These are phyloP conservation scores for Anthonomus grandis DNA, from an alignment of 1,140 invertebrate genomes.

Conservation along the genomic window DNA sequence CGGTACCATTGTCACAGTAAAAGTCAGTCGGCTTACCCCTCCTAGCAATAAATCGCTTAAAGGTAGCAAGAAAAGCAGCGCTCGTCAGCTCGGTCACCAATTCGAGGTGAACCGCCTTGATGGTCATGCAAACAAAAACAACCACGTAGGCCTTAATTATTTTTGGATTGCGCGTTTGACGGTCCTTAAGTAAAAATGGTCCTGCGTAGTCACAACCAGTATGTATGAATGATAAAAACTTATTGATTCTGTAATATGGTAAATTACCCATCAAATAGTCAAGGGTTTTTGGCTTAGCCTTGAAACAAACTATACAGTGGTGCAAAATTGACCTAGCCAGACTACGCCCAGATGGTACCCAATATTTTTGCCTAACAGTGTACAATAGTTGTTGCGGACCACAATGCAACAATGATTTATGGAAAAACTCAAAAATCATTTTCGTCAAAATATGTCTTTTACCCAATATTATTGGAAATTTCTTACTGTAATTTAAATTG, in stretches of 20 bases:
- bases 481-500: conserved; percentile 18
- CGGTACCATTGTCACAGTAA: conserved; percentile 36
- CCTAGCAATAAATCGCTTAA: conserved; percentile 38
- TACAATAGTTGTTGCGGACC: conserved; percentile 26
- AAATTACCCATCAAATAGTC: conserved; percentile 30
- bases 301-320: conserved; percentile 30
- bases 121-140: conserved; percentile 25
- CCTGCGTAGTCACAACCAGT: conserved; percentile 44
- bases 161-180: conserved; percentile 32
- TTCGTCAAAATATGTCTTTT: conserved; percentile 23
- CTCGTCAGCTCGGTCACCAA: conserved; percentile 37
- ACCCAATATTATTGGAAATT: conserved; percentile 38
- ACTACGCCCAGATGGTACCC: conserved; percentile 25
- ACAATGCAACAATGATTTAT: conserved; percentile 32
- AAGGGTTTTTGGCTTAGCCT: conserved; percentile 7
- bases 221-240: too few relatives aligned
- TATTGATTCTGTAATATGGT: too few relatives aligned
- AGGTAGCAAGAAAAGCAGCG: conserved; percentile 32
- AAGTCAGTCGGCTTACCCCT: conserved; percentile 28
- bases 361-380: conserved; percentile 32
- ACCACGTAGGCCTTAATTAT: conserved; percentile 34
- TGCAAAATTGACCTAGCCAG: conserved; percentile 2
- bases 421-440: conserved; percentile 29
- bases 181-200: conserved; percentile 39
- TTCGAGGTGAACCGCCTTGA: conserved; percentile 42